Percentiles rank a stretch among this genome's conserved stretches.
These are phyloP conservation scores for Cydia splendana DNA, from an alignment of 1,140 invertebrate genomes.

Conservation along the genomic window DNA sequence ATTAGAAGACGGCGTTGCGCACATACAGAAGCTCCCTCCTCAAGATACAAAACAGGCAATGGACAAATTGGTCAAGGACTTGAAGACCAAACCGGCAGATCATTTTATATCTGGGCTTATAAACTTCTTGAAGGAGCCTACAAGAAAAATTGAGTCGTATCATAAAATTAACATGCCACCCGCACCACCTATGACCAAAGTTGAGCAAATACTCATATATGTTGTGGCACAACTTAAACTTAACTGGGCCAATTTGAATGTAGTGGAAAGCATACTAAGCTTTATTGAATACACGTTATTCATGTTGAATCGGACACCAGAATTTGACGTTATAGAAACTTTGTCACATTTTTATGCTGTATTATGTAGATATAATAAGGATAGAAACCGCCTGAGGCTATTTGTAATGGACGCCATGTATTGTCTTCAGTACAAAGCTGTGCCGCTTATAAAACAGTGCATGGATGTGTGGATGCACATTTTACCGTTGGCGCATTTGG, in stretches of 20 bases:
- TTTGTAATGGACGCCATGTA: conserved; percentile 77
- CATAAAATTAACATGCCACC: conserved; percentile 50
- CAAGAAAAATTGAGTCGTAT: conserved; percentile 60
- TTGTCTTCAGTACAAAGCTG: conserved; percentile 67
- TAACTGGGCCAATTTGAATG: conserved; percentile 39
- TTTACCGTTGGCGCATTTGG: conserved; percentile 65
- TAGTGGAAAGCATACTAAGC: conserved; percentile 49
- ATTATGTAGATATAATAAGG: conserved; percentile 62
- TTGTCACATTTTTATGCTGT: conserved; percentile 72
- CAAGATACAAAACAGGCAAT: conserved; percentile 50
- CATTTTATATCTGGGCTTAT: conserved; percentile 58
- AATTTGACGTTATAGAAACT: conserved; percentile 61
- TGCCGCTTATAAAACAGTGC: conserved; percentile 65
- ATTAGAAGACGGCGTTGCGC: conserved; percentile 50
- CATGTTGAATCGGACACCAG: conserved; percentile 61
- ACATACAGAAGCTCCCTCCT: conserved; percentile 46
- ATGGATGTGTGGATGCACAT: conserved; percentile 71
- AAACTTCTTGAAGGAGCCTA: conserved; percentile 59
- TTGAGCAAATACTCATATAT: conserved; percentile 66
- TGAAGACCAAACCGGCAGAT: conserved; percentile 49
- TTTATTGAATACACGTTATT: conserved; percentile 71
- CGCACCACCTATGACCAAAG: conserved; percentile 64
- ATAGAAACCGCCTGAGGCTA: conserved; percentile 60
- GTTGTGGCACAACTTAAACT: conserved; percentile 51
- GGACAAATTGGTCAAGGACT: conserved; percentile 52